A percentile compares a stretch with the other conserved stretches of the same genome.
These are phyloP conservation scores for Drosophila affinis DNA, from an alignment of 2,888 invertebrate species.

Conservation along the genomic window DNA sequence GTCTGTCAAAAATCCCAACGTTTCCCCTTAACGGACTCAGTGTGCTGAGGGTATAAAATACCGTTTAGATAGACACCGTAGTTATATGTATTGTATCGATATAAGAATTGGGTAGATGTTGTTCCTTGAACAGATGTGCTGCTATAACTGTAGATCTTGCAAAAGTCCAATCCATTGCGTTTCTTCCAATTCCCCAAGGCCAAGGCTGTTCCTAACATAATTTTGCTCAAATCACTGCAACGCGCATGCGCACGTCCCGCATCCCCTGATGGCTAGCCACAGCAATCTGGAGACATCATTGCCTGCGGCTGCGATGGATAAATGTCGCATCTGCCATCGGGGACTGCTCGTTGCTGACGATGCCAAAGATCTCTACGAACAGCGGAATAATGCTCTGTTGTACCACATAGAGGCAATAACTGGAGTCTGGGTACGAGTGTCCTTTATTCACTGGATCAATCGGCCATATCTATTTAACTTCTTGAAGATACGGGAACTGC, in stretches of 20 bases:
- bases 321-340: slow-evolving; percentile 59
- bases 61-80: not conserved
- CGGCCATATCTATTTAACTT: not conserved
- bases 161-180: not conserved
- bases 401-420: slow-evolving; percentile 61
- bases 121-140: not conserved
- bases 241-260: too few species aligned
- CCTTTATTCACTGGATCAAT: not conserved
- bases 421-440: slow-evolving; percentile 62
- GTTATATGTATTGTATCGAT: not conserved
- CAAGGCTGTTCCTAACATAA: too few species aligned
- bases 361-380: slow-evolving; percentile 46
- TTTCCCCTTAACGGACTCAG: too few species aligned
- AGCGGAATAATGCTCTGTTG: slow-evolving; percentile 50
- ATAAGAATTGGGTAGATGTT: not conserved
- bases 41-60: too few species aligned
- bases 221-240: too few species aligned
- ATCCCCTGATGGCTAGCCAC: too few species aligned
- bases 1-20: too few species aligned
- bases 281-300: not conserved
- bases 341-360: slow-evolving; percentile 30
- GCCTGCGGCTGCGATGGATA: not conserved
- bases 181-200: too few species aligned
- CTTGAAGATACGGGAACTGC: slow-evolving; percentile 37
- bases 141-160: not conserved